phyloP scores from a whole-genome alignment of 2,113 vertebrate genomes.

The Silurus glanis region DNA sequence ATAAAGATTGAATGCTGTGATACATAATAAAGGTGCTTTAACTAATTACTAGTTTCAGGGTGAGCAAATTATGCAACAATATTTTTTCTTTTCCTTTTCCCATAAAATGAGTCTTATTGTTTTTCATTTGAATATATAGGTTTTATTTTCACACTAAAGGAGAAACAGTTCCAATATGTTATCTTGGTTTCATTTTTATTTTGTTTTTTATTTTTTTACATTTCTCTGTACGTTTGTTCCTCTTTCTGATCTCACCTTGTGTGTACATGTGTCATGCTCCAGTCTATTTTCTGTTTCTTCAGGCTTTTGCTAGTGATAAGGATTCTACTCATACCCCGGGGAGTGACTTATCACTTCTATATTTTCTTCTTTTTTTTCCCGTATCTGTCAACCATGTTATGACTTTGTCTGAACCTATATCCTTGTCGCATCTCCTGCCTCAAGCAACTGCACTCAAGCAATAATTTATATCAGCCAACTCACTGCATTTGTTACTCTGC shows the following conservation, averaged over 20 bases:
- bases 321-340: not conserved
- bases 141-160: no score
- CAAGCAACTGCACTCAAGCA: constrained; percentile 2
- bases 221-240: not conserved
- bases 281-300: not conserved
- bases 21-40: no score
- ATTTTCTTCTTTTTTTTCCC: not conserved
- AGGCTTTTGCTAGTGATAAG: not conserved
- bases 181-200: no score
- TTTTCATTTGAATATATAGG: no score
- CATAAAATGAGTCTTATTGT: no score
- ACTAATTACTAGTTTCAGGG: no score
- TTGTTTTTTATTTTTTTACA: not conserved
- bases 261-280: not conserved
- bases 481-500: not conserved
- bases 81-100: no score
- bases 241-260: not conserved
- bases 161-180: no score
- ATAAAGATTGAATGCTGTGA: no score
- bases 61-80: no score
- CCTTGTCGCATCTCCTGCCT: not conserved
- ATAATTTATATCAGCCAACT: not conserved
- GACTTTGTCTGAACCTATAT: not conserved
- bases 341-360: not conserved
- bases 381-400: not conserved